Conservation (phyloP, 2,113 vertebrate species). For the Desmodus rotundus region DNA sequence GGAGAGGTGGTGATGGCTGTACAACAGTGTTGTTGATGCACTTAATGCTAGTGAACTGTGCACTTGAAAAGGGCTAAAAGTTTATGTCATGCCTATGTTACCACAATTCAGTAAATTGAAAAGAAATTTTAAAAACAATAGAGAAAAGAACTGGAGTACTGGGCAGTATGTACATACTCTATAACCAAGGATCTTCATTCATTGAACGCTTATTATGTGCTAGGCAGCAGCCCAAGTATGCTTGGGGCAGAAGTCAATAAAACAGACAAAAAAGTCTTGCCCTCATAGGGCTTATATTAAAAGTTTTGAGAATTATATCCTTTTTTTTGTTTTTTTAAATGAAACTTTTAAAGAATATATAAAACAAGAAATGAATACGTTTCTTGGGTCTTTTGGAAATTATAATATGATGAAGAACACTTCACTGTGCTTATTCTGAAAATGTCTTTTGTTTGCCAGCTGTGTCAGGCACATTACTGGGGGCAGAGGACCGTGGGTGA, state of each 20-base stretch:
- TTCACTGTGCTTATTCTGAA: neutral
- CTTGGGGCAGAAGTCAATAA: neutral
- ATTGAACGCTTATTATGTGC: neutral
- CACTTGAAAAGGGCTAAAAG: neutral
- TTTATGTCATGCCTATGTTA: neutral
- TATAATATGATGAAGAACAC: neutral
- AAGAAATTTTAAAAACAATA: neutral
- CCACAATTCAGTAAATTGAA: neutral
- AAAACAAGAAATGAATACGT: neutral
- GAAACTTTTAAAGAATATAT: neutral
- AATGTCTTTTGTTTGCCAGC: neutral
- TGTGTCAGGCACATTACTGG: neutral
- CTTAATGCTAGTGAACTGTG: no score
- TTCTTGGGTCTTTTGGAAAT: conserved; percentile 7
- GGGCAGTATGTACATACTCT: neutral
- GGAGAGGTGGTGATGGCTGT: neutral
- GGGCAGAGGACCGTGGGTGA: neutral
- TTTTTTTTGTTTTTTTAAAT: neutral
- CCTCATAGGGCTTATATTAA: neutral
- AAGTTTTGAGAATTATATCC: neutral
- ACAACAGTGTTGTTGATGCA: neutral
- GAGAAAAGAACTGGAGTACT: neutral
- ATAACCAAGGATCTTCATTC: neutral
- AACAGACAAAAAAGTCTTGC: neutral
- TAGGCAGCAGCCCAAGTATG: neutral